Evolutionary conservation across 2,888 invertebrate genomes (phyloP).

Genomic region (Ceriagrion tenellum): DNA sequence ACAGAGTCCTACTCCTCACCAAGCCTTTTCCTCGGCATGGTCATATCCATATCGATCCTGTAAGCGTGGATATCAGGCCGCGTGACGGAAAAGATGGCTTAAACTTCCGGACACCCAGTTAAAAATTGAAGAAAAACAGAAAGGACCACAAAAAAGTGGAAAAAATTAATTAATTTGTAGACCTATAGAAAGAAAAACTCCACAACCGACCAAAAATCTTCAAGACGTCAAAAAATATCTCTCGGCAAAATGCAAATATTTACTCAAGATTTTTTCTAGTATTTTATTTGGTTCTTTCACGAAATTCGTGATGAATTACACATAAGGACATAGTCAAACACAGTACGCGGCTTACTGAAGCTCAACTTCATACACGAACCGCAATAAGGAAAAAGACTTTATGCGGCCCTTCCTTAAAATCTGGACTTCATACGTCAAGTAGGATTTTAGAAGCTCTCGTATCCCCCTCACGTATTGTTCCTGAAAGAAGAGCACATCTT

Average conservation of each 20-base stretch:
- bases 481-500: not conserved
- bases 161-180: no score
- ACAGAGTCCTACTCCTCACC: not conserved
- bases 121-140: no score
- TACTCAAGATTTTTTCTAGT: no score
- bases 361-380: not conserved
- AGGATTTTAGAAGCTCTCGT: not conserved
- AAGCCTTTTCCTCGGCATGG: not conserved
- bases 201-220: no score
- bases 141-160: not conserved
- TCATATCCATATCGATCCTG: not conserved
- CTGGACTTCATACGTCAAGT: not conserved
- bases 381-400: not conserved
- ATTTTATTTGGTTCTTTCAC: no score
- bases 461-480: not conserved
- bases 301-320: no score
- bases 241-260: no score
- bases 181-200: no score
- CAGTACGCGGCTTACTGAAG: not conserved
- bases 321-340: not conserved
- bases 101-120: not conserved
- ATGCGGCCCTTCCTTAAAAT: not conserved
- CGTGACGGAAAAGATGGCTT: not conserved
- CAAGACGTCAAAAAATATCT: not conserved
- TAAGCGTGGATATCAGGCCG: not conserved